Percentiles rank a stretch among this genome's conserved stretches.
Evolutionary conservation across 2,888 invertebrate species (phyloP).

Genomic region (Cenopis cana): DNA sequence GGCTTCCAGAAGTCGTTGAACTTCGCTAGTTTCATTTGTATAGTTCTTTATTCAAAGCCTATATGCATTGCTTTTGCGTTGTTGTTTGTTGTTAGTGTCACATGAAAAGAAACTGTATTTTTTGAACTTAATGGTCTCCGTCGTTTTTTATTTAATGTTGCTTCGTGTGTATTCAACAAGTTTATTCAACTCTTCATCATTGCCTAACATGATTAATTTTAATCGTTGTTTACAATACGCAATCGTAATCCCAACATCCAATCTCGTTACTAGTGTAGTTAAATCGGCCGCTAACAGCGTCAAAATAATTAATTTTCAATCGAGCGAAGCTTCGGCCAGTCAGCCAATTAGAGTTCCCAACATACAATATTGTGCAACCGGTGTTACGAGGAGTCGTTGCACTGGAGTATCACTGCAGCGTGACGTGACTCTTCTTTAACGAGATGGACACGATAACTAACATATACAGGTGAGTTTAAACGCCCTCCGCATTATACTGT

Average conservation of each 20-base stretch:
- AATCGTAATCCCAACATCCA: constrained; percentile 33
- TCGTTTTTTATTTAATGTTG: constrained; percentile 6
- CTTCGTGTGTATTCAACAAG: constrained; percentile 3
- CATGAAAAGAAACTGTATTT: constrained; percentile 3
- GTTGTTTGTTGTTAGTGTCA: constrained; percentile 22
- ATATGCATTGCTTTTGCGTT: constrained; percentile 12
- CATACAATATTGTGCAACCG: constrained; percentile 52
- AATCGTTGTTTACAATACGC: constrained; percentile 34
- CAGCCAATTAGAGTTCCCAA: constrained; percentile 51
- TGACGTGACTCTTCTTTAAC: constrained; percentile 35
- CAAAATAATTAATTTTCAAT: constrained; percentile 40
- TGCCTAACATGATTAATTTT: constrained; percentile 25
- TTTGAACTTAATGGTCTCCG: constrained; percentile 7
- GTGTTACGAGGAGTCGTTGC: constrained; percentile 60
- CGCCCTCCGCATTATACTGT: constrained; percentile 26
- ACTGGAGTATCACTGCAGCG: constrained; percentile 46
- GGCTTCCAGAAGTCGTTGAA: constrained; percentile 52
- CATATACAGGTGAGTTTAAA: constrained; percentile 14
- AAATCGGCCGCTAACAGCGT: constrained; percentile 28
- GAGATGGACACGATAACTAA: constrained; percentile 23
- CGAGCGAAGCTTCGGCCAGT: constrained; percentile 33
- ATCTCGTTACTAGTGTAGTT: constrained; percentile 39
- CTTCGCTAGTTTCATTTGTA: constrained; percentile 43
- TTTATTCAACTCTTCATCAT: constrained; percentile 28
- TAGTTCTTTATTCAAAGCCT: constrained; percentile 19